Base-by-base conservation (phyloP, 2,113 vertebrate genomes). In the Callipepla californica region DNA sequence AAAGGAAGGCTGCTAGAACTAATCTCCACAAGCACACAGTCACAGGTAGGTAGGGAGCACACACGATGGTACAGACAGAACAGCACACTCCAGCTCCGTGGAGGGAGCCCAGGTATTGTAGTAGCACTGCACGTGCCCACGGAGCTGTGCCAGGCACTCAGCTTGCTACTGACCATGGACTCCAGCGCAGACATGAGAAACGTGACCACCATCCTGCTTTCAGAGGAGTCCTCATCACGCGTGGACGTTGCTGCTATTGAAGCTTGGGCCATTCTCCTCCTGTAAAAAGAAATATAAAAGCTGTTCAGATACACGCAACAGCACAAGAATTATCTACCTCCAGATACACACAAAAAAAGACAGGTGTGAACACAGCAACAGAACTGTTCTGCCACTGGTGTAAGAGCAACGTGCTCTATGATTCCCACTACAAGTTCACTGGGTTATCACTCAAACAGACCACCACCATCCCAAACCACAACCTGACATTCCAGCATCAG, bases 111-210 rank as follows among this genome's bases (percentile, higher is more conserved):
- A 51, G 2, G 18, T 1, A 8, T 2, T 30, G 50, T 25, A n/a
- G 34, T n/a, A 48, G 81, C 18, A 58, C 72, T 55, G 19, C 40
- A 74, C 42, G 8, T 3, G 75, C 8, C 23, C 72, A 62, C 20
- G 44, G 6, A 45, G 40, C 22, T 73, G 40, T 5, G 13, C 82
- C 1, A 87, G 61, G n/a, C 63, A 50, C 21, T 85, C 30, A 48
- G 68, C 7, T 38, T 17, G 62, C 44, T 89, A 96, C 97, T 97
- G 89, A 98, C 98, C 98, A 98, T 97, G 34, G 98, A 98, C 73
- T 98, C 98, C 2, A 98, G 96, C 8, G 97, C 98, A 55, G 98
- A 98, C 97, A 98, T 97, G 62, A 98, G 98, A 82, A 98, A 97
- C 0, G 95, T 98, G 59, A 98, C 97, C 85, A 97, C 98, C 96